Evolutionary conservation across 2,113 vertebrate species (phyloP).

Genomic region (Micromys minutus): DNA sequence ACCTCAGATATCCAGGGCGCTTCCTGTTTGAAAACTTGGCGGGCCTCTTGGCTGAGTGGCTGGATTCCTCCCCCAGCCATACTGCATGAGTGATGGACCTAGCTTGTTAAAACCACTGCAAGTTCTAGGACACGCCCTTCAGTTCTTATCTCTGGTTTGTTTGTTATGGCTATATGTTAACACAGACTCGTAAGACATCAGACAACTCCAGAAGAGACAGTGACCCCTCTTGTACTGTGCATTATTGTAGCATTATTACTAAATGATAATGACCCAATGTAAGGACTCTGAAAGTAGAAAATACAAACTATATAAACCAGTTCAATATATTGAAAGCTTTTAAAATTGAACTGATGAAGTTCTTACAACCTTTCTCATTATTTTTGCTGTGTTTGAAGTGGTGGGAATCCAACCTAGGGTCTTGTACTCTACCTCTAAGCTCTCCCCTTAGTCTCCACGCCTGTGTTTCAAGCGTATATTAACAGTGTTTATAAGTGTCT

Average conservation of each 20-base stretch:
- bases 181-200: neutral
- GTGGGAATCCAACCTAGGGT: neutral
- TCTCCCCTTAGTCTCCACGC: neutral
- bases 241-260: slow-evolving; percentile 27
- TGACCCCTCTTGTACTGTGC: neutral
- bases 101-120: too few species aligned
- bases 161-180: slow-evolving; percentile 4
- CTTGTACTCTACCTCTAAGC: neutral
- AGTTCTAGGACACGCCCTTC: neutral
- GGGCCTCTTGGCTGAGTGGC: slow-evolving; percentile 69
- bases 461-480: slow-evolving; percentile 19
- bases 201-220: slow-evolving; percentile 29
- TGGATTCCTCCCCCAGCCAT: slow-evolving; percentile 68
- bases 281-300: slow-evolving; percentile 22
- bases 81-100: slow-evolving; percentile 64
- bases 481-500: too few species aligned
- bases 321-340: slow-evolving; percentile 5
- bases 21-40: slow-evolving; percentile 77
- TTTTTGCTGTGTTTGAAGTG: neutral
- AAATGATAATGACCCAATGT: slow-evolving; percentile 15
- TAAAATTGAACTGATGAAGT: slow-evolving; percentile 9
- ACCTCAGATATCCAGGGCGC: slow-evolving; percentile 53
- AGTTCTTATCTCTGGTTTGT: neutral
- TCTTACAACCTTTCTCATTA: neutral
- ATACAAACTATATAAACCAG: neutral